A percentile compares a stretch with the other conserved stretches of the same genome.
Evolutionary conservation across 2,888 invertebrate genomes (phyloP).

Genomic region (Rhingia campestris): DNA sequence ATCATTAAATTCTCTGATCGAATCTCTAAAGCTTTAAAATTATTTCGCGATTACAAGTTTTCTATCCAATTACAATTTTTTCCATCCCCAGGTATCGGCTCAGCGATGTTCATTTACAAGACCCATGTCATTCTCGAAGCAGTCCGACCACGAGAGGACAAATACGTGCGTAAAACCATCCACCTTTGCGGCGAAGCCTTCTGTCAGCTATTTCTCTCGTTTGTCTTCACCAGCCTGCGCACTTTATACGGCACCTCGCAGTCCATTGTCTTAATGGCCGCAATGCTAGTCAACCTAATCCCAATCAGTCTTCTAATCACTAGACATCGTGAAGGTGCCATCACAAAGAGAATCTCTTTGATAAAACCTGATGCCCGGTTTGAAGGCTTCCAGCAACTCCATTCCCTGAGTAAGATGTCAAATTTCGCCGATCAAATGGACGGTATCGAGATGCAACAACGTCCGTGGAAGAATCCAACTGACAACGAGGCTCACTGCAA

Average conservation of each 20-base stretch:
- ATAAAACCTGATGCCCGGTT: constrained; percentile 80
- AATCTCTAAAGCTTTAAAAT: background rate
- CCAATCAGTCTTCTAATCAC: constrained; percentile 81
- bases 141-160: constrained; percentile 82
- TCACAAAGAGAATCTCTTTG: constrained; percentile 80
- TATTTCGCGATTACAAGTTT: background rate
- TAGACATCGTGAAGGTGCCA: constrained; percentile 80
- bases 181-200: constrained; percentile 82
- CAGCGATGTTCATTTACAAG: constrained; percentile 80
- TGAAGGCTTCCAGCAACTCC: constrained; percentile 76
- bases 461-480: constrained; percentile 80
- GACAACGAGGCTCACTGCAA: constrained; percentile 79
- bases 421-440: constrained; percentile 80
- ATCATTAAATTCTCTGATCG: too few species aligned
- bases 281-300: constrained; percentile 81
- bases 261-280: constrained; percentile 81
- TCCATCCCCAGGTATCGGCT: constrained; percentile 79
- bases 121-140: constrained; percentile 81
- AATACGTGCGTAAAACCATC: constrained; percentile 81
- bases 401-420: constrained; percentile 78
- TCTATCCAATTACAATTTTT: background rate
- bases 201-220: constrained; percentile 82
- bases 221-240: constrained; percentile 82
- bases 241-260: constrained; percentile 82
- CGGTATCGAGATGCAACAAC: constrained; percentile 79